phyloP scores from a whole-genome alignment of 2,113 vertebrate genomes.

The Corvus moneduloides region DNA sequence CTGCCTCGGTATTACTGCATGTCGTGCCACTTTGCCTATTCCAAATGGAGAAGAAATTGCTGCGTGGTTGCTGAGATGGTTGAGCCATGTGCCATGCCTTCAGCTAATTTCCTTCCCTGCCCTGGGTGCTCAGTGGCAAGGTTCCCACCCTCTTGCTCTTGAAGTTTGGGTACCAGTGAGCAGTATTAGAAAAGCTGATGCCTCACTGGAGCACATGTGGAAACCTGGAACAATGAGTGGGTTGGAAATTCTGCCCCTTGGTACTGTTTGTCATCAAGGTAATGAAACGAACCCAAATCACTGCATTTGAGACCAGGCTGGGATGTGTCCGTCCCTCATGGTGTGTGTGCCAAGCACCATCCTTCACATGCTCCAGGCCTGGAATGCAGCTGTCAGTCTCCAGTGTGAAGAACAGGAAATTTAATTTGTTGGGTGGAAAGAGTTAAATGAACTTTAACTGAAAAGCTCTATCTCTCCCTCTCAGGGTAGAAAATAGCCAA shows the following conservation, averaged over 20 bases:
- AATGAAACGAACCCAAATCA: not conserved
- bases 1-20: not conserved
- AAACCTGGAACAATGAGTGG: not conserved
- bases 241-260: not conserved
- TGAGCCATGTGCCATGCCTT: not conserved
- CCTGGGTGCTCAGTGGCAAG: not conserved
- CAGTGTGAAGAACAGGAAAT: constrained; percentile 45
- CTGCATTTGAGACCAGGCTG: accelerated
- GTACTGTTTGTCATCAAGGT: not conserved
- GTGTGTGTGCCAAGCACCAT: not conserved
- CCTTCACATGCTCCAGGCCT: not conserved
- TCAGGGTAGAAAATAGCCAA: constrained; percentile 98
- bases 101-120: not conserved
- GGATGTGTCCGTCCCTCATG: not conserved
- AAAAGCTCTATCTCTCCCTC: constrained; percentile 80
- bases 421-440: constrained; percentile 83
- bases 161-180: accelerated
- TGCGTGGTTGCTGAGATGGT: not conserved
- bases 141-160: not conserved
- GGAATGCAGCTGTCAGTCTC: constrained; percentile 58
- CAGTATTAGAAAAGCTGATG: not conserved
- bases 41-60: not conserved
- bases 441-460: constrained; percentile 93
- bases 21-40: accelerated
- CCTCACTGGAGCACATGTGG: accelerated